Percentiles rank a stretch among this genome's conserved stretches.
Conservation (phyloP, 2,797 vertebrate genomes). For the Eleutherodactylus coqui region DNA sequence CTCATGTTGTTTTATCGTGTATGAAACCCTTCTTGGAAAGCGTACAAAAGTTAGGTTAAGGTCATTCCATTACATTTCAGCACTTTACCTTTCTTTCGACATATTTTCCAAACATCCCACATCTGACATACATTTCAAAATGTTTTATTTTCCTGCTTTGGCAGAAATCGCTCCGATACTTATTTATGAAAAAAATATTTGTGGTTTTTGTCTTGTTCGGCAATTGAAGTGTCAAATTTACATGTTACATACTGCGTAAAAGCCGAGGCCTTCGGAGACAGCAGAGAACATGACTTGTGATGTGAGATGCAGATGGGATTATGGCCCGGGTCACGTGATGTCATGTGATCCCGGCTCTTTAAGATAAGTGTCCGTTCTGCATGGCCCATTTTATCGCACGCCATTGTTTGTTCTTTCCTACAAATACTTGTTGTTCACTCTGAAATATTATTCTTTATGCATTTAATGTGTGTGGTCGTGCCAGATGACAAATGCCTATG, state of each 20-base stretch:
- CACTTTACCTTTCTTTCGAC: slow-evolving; percentile 19
- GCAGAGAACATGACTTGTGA: not conserved
- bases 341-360: not conserved
- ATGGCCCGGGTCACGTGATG: not conserved
- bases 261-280: not conserved
- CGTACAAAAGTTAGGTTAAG: not conserved
- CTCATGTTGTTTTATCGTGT: not conserved
- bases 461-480: slow-evolving; percentile 22
- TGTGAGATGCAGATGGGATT: not conserved
- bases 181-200: slow-evolving; percentile 66
- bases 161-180: slow-evolving; percentile 39
- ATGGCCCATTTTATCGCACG: not conserved
- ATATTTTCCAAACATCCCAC: slow-evolving; percentile 24
- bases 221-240: slow-evolving; percentile 52
- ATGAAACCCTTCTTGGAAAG: not conserved
- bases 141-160: slow-evolving; percentile 50
- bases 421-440: slow-evolving; percentile 37
- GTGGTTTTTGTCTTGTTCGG: slow-evolving; percentile 63
- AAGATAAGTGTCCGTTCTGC: not conserved
- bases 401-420: slow-evolving; percentile 39
- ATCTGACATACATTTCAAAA: slow-evolving; percentile 27
- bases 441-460: slow-evolving; percentile 45
- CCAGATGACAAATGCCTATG: slow-evolving; percentile 59
- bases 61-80: slow-evolving; percentile 45
- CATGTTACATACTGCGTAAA: not conserved